Base-by-base conservation (phyloP, 2,113 vertebrate genomes). In the Sciurus niger region DNA sequence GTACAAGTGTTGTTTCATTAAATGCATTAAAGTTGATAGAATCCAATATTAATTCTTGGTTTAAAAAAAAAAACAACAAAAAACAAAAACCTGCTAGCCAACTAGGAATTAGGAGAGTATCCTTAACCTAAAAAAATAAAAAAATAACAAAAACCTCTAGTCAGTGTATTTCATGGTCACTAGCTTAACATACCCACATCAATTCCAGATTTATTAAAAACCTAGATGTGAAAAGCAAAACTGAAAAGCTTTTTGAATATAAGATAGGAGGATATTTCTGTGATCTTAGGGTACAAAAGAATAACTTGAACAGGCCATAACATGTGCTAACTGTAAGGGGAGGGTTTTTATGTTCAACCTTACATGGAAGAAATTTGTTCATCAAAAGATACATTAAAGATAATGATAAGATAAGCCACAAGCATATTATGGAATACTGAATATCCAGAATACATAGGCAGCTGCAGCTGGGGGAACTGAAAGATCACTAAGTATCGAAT, bases 191-290 rank as follows among this genome's bases (percentile, higher is more conserved):
- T 6, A 93, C 5, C 51, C 58, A 96, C 7, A 72, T 76, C 78
- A 55, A 6, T 76, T 82, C 48, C 25, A 90, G 51, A 86, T 80
- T 84, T 68, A 24, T n/a, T 93, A 86, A 68, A 87, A 93, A 48
- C 18, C 11, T 65, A 10, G 68, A 40, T 48, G 9, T 92, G n/a
- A 89, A 85, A 32, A 94, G 46, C 79, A 74, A 84, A 96, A 79
- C 78, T 93, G 30, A 58, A 46, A 90, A 82, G 82, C 28, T 55
- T 28, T 84, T 51, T 82, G 79, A 92, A 48, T 32, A 32, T 37
- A 95, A 84, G 65, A 32, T 14, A 43, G 4, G 20, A 60, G 25
- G 58, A 51, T 4, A 0, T 82, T 16, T 83, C 46, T 32, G 8
- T 84, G 63, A 78, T 17, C 7, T 80, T 43, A 70, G 43, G 46